A percentile compares a stretch with the other conserved stretches of the same genome.
Conservation (phyloP, 2,797 vertebrate genomes). For the Schizopygopsis malacanthus region DNA sequence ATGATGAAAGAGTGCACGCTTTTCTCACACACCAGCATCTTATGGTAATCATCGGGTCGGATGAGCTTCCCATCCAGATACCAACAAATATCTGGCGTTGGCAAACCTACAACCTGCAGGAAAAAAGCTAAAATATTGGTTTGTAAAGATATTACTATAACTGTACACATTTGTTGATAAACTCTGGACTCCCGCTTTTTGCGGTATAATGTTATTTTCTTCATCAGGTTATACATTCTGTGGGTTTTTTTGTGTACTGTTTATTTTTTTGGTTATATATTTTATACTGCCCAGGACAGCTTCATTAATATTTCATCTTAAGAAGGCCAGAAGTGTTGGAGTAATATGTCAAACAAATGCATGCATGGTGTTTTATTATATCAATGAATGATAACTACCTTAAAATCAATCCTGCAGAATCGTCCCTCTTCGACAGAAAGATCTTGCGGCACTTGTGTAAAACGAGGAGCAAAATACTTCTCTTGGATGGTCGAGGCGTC, state of each 20-base stretch:
- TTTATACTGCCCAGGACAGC: not conserved
- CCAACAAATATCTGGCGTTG: slow-evolving; percentile 91
- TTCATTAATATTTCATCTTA: not conserved
- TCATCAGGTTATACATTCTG: not conserved
- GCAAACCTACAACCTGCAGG: slow-evolving; percentile 89
- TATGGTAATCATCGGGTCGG: slow-evolving; percentile 92
- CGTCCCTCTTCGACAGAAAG: slow-evolving; percentile 90
- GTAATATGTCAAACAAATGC: not conserved
- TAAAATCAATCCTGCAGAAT: slow-evolving; percentile 95
- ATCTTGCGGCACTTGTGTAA: slow-evolving; percentile 90
- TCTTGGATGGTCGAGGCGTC: slow-evolving; percentile 91
- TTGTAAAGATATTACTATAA: not conserved
- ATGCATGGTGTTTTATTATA: not conserved
- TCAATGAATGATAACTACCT: slow-evolving; percentile 69
- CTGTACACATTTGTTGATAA: not conserved
- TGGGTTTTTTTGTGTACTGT: not conserved
- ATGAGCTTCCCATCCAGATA: slow-evolving; percentile 92
- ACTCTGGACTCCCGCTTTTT: not conserved
- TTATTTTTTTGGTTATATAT: too few relatives aligned
- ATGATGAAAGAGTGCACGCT: slow-evolving; percentile 95
- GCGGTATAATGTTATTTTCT: not conserved
- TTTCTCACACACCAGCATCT: slow-evolving; percentile 97
- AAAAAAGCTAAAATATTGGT: not conserved
- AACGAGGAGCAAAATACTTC: slow-evolving; percentile 93
- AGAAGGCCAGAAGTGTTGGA: not conserved